phyloP scores from a whole-genome alignment of 92 coral and sea anemone genomes.

The Pocillopora grandis region DNA sequence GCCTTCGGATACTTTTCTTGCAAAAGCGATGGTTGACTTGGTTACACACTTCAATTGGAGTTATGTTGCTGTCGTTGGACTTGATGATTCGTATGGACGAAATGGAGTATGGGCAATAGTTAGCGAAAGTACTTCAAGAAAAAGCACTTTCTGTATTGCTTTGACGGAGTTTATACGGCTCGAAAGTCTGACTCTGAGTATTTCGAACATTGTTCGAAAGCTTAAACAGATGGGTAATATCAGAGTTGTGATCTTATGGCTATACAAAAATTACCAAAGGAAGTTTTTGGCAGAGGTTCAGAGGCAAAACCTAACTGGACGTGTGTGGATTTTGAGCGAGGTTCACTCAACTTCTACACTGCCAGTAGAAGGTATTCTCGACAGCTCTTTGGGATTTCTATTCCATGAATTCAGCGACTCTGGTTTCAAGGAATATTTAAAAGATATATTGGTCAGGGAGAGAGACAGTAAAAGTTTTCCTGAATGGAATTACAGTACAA shows the following conservation, averaged over 20 bases:
- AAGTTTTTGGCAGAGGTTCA: background rate
- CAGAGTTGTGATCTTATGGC: slow-evolving; percentile 1
- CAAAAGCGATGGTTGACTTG: too few species aligned
- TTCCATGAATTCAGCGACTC: background rate
- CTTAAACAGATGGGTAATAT: background rate
- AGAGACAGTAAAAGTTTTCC: too few species aligned
- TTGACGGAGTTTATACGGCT: background rate
- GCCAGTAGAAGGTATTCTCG: background rate
- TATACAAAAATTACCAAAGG: background rate
- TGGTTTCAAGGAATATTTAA: background rate
- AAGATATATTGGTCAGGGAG: too few species aligned
- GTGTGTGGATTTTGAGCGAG: slow-evolving; percentile 10
- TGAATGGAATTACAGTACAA: too few species aligned
- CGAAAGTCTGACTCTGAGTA: too few species aligned
- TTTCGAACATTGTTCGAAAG: background rate
- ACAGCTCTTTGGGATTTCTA: background rate
- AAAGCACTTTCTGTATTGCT: slow-evolving; percentile 8
- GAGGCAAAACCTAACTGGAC: background rate
- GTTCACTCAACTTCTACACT: background rate
- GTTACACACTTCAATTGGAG: background rate
- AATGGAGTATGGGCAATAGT: slow-evolving; percentile 1
- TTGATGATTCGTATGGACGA: background rate
- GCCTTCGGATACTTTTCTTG: too few species aligned
- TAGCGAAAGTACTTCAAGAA: background rate
- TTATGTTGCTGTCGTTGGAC: slow-evolving; percentile 7